These are phyloP conservation scores for Eupithecia dodoneata DNA, from an alignment of 2,888 invertebrate genomes.

Conservation along the genomic window DNA sequence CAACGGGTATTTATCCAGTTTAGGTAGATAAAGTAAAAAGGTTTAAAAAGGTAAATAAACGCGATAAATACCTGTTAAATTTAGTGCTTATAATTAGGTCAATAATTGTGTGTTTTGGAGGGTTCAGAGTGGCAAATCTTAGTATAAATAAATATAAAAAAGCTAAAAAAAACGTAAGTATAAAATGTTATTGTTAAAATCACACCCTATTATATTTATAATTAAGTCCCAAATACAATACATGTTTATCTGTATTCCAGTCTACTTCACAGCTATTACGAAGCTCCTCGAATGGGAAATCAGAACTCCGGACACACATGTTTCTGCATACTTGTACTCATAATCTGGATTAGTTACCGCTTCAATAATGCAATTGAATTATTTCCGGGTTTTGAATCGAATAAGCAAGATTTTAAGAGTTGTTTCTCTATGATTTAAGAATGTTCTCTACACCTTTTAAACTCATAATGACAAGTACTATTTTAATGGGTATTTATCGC, in stretches of 20 bases:
- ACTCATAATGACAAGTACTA: too few species aligned
- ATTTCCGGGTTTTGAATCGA: background rate
- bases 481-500: too few species aligned
- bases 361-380: background rate
- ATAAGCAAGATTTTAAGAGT: background rate
- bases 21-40: too few species aligned
- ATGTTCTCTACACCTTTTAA: background rate
- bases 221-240: slow-evolving; percentile 1
- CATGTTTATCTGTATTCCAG: background rate
- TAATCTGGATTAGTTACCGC: slow-evolving; percentile 6
- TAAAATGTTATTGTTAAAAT: background rate
- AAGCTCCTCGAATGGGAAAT: slow-evolving; percentile 1
- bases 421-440: background rate
- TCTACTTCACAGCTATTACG: background rate
- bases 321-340: background rate
- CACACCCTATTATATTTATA: background rate
- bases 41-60: too few species aligned
- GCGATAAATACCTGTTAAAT: too few species aligned
- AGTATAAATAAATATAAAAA: too few species aligned
- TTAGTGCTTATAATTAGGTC: too few species aligned
- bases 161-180: too few species aligned
- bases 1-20: too few species aligned
- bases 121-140: too few species aligned
- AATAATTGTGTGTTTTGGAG: too few species aligned
- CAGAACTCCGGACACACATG: background rate